Evolutionary conservation across 2,797 vertebrate genomes (phyloP), one percentile per base, ranked within the genome.

Genomic region (Huso huso): DNA sequence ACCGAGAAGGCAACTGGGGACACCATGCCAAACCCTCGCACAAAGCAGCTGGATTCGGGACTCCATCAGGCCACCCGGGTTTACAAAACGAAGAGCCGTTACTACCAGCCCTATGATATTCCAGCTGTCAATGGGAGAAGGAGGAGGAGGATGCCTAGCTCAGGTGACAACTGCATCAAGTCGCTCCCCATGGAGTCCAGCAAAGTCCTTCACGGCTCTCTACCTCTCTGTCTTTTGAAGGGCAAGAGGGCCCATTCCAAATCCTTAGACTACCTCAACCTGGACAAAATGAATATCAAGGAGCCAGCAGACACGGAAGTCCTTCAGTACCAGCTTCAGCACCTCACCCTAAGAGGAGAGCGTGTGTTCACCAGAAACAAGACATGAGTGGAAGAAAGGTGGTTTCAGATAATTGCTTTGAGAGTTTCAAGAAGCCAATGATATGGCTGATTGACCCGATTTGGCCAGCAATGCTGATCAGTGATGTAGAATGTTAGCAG

Each of bases 191-290:
- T 82, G 6, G 91, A 93, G 85, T 78, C 92, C 66, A 91, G 86
- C 53, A 91, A 86, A 74, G 86, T 88, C 67, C 82, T 93, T 66
- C 93, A 93, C 49, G 88, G 91, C 62, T 88, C 93, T 10, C 80
- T 98, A 71, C 95, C 95, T 67, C 85, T 95, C 68, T 97, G 93
- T 82, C 89, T 97, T 81, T 88, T 97, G n/a, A 95, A 94, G 83
- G 89, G 93, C 59, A 96, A 93, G 84, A 89, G 88, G 75, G 86
- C 91, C 73, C 92, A 95, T 76, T 96, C 94, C 23, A 98, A 97
- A 87, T 98, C 95, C 18, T 86, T 98, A 85, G 95, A 98, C 92
- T 97, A 97, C 93, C 94, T 98, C 83, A 97, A 98, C 80, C 87
- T 98, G 83, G 95, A 98, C 88, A 97, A 94, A 90, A 95, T 96